Base-by-base conservation (phyloP, 2,113 vertebrate genomes). In the Carlito syrichta region DNA sequence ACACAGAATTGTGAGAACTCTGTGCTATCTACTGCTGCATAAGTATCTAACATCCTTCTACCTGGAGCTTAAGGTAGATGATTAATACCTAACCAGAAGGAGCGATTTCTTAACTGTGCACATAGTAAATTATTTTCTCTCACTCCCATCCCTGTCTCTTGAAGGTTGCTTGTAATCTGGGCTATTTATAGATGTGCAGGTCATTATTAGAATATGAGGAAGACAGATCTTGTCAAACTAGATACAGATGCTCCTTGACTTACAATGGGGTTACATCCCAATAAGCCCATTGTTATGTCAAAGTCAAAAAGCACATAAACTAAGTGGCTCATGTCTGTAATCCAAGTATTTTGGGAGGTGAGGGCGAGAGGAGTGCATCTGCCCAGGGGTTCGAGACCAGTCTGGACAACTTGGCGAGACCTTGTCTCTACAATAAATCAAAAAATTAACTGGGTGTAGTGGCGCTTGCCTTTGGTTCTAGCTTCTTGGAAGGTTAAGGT, bases 51-150 rank as follows among this genome's bases (percentile, higher is more conserved):
- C 19, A 60, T 19, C 7, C 12, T 7, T 50, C 43, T 32, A 87
- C 16, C 14, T 11, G 83, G n/a, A 13, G n/a, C 38, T 77, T 78
- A 86, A 87, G 25, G 40, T 66, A 60, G 25, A 43, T 73, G 82
- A 77, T 81, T 66, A 87, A 87, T 60, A 94, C 76, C 32, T 74
- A 91, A 82, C 74, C 48, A 88, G 71, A 94, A 92, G n/a, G 48
- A 90, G 50, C 6, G 22, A 60, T 56, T 74, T n/a, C 27, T 84
- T 84, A 90, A 76, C 68, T 48, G 35, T 43, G 11, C 25, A 62
- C 27, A 25, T 8, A 48, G 38, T 63, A 43, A 89, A 40, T 40
- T 35, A 45, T 6, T 62, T n/a, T 89, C 17, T 11, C 9, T 32
- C 13, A n/a, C n/a, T 12, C 62, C 48, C n/a, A 60, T 9, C n/a